A percentile compares a stretch with the other conserved stretches of the same genome.
phyloP scores from a whole-genome alignment of 2,113 vertebrate genomes.

The Electrona antarctica region DNA sequence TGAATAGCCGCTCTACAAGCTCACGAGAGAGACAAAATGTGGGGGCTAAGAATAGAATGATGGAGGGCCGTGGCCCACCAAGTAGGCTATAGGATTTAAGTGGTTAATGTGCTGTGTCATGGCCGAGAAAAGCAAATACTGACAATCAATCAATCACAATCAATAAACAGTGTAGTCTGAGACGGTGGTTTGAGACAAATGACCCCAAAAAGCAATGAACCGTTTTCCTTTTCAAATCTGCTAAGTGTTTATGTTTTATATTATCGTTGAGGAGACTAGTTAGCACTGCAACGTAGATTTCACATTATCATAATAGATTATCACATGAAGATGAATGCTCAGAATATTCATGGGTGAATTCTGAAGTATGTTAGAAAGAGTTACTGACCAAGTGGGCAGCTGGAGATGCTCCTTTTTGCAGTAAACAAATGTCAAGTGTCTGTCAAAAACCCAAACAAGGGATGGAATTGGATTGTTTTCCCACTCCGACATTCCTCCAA shows the following conservation, averaged over 20 bases:
- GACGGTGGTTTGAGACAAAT: neutral
- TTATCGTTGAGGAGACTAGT: neutral
- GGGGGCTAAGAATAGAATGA: too few species aligned
- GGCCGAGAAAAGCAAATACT: neutral
- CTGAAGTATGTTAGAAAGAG: neutral
- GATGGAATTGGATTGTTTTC: constrained; percentile 56
- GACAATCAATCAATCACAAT: neutral
- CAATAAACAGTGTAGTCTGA: neutral
- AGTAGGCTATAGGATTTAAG: too few species aligned
- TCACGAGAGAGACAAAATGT: too few species aligned
- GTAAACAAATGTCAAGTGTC: constrained; percentile 56
- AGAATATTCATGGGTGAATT: neutral
- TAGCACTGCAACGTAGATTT: neutral
- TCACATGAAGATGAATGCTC: too few species aligned
- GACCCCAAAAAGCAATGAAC: neutral
- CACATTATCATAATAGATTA: neutral
- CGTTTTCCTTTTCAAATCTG: neutral
- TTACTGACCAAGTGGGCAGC: constrained; percentile 4
- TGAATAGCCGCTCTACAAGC: too few species aligned
- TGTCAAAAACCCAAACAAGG: constrained; percentile 50
- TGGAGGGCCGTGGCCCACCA: too few species aligned
- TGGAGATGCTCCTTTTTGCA: constrained; percentile 32
- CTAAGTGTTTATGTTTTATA: neutral
- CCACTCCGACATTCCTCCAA: constrained; percentile 65
- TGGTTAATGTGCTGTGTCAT: neutral